Conservation (phyloP, 92 coral and sea anemone genomes). For the Palythoa grandis region DNA sequence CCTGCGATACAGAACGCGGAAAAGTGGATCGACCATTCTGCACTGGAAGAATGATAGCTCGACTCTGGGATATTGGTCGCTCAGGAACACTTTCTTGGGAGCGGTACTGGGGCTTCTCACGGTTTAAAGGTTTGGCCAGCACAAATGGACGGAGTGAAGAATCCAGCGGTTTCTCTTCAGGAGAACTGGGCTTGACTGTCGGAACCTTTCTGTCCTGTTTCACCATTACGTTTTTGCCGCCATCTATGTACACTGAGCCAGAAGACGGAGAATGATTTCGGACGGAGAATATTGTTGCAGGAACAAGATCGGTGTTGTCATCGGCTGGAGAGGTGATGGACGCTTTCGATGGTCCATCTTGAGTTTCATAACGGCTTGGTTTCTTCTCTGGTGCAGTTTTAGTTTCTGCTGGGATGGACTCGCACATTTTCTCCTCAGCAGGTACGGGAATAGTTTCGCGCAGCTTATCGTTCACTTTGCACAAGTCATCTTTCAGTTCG, state of each 20-base stretch:
- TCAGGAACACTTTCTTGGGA: constrained; percentile 10
- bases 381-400: not conserved
- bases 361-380: not conserved
- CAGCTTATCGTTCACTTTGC: not conserved
- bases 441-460: constrained; percentile 7
- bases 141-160: constrained; percentile 10
- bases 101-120: not conserved
- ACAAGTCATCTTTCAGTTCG: constrained; percentile 19
- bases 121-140: not conserved
- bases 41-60: not conserved
- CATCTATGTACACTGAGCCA: constrained; percentile 31
- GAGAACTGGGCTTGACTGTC: not conserved
- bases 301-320: not conserved
- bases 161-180: not conserved
- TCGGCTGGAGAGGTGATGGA: not conserved
- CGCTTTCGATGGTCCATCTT: not conserved
- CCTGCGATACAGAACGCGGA: constrained; percentile 22
- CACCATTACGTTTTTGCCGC: constrained; percentile 21
- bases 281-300: constrained; percentile 34
- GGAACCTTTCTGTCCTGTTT: not conserved
- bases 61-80: not conserved
- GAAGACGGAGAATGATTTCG: constrained; percentile 27
- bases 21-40: not conserved
- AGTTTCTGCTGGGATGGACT: not conserved
- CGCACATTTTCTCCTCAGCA: not conserved